Evolutionary conservation across 1,140 invertebrate species (phyloP).

Genomic region (Mylabris phalerata): DNA sequence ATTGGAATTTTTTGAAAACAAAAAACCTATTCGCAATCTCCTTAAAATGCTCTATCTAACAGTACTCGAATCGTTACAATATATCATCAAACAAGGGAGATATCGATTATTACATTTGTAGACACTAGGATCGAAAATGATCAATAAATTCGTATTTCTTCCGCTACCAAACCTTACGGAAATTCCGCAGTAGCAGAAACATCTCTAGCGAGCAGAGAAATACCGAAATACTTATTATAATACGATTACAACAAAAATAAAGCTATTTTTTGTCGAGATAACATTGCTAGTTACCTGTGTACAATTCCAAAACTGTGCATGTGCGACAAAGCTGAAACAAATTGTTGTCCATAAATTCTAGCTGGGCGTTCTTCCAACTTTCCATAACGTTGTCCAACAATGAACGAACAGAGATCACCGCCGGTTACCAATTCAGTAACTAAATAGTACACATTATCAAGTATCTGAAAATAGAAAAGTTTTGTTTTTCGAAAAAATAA

Average conservation of each 20-base stretch:
- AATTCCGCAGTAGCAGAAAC: no score
- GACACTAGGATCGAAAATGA: no score
- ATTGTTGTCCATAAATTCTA: constrained; percentile 53
- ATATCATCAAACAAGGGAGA: no score
- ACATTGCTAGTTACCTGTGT: constrained; percentile 51
- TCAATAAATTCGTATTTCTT: not conserved
- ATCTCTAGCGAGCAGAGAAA: not conserved
- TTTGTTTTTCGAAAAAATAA: not conserved
- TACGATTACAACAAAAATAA: not conserved
- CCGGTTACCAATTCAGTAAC: constrained; percentile 61
- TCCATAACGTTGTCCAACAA: constrained; percentile 51
- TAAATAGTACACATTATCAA: constrained; percentile 56
- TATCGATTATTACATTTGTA: no score
- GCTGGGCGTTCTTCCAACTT: constrained; percentile 54
- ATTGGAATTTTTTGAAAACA: no score
- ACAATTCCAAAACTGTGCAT: constrained; percentile 61
- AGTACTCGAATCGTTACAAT: no score
- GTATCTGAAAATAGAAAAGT: constrained; percentile 37
- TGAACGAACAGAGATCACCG: constrained; percentile 57
- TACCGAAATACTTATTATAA: not conserved
- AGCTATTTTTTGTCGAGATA: not conserved
- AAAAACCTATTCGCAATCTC: no score
- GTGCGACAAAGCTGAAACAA: constrained; percentile 60
- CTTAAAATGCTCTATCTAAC: no score
- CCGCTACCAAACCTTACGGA: no score